phyloP scores from a whole-genome alignment of 2,888 invertebrate genomes.

The Plebejus argus region DNA sequence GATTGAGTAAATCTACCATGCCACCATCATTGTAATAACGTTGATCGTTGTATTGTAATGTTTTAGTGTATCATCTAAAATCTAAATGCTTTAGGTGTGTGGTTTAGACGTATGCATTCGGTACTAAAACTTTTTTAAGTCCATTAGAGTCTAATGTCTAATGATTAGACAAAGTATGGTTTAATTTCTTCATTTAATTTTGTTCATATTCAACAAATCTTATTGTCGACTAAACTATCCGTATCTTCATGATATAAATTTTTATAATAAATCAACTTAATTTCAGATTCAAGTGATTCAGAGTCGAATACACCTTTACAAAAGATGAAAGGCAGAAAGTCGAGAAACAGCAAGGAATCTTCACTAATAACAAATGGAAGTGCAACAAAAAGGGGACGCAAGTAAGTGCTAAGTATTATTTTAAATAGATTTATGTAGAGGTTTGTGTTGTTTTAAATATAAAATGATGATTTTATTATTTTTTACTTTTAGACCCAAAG shows the following conservation, averaged over 20 bases:
- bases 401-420: constrained; percentile 49
- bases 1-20: not conserved
- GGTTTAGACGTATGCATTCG: not conserved
- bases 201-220: not conserved
- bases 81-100: not conserved
- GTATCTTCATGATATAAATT: too few species aligned
- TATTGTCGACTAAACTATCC: too few species aligned
- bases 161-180: not conserved
- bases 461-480: constrained; percentile 34
- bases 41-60: not conserved
- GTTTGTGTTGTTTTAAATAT: not conserved
- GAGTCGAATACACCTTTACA: constrained; percentile 70
- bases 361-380: constrained; percentile 61
- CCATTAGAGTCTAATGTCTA: too few species aligned
- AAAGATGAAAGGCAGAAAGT: constrained; percentile 57
- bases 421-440: not conserved
- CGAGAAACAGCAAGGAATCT: constrained; percentile 60
- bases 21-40: not conserved
- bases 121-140: not conserved
- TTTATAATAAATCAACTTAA: constrained; percentile 8
- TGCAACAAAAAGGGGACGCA: constrained; percentile 51
- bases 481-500: constrained; percentile 60
- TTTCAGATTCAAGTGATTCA: constrained; percentile 71
- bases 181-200: not conserved
- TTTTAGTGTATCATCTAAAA: not conserved